These are phyloP conservation scores for Siphonodentalium dalli DNA, from an alignment of 2,888 invertebrate genomes.

Conservation along the genomic window DNA sequence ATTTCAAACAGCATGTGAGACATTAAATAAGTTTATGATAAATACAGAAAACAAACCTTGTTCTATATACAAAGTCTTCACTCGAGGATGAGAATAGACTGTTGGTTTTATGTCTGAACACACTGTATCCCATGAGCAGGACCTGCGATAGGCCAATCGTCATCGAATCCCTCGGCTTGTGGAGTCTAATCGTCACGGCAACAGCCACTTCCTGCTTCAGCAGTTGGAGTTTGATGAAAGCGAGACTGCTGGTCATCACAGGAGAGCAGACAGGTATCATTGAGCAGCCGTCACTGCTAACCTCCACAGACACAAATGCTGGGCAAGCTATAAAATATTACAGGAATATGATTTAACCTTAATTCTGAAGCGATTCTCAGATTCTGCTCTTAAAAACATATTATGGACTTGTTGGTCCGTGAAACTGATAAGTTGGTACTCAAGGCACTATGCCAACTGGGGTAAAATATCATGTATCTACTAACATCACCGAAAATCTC, in stretches of 20 bases:
- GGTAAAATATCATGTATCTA: too few species aligned
- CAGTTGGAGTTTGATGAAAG: slow-evolving; percentile 83
- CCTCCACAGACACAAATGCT: slow-evolving; percentile 82
- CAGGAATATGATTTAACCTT: not conserved
- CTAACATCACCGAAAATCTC: too few species aligned
- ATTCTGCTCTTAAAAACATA: too few species aligned
- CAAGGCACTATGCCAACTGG: too few species aligned
- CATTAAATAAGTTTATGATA: not conserved
- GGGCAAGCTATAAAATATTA: slow-evolving; percentile 82
- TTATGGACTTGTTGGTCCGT: too few species aligned
- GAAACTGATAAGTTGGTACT: too few species aligned
- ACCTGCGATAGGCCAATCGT: slow-evolving; percentile 90
- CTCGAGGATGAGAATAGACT: slow-evolving; percentile 45
- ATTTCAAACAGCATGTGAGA: not conserved
- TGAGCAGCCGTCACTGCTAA: slow-evolving; percentile 79
- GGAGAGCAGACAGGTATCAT: slow-evolving; percentile 86
- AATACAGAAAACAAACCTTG: slow-evolving; percentile 46
- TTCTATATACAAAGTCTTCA: slow-evolving; percentile 59
- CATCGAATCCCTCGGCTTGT: slow-evolving; percentile 87
- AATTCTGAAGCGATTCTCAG: too few species aligned
- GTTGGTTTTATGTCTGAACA: slow-evolving; percentile 71
- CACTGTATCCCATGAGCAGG: slow-evolving; percentile 82
- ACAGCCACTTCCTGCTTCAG: slow-evolving; percentile 86
- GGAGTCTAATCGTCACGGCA: slow-evolving; percentile 78
- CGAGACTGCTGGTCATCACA: slow-evolving; percentile 81